These are phyloP conservation scores for Gisinianus flammeolus DNA, from an alignment of 2,888 invertebrate species.

Conservation along the genomic window DNA sequence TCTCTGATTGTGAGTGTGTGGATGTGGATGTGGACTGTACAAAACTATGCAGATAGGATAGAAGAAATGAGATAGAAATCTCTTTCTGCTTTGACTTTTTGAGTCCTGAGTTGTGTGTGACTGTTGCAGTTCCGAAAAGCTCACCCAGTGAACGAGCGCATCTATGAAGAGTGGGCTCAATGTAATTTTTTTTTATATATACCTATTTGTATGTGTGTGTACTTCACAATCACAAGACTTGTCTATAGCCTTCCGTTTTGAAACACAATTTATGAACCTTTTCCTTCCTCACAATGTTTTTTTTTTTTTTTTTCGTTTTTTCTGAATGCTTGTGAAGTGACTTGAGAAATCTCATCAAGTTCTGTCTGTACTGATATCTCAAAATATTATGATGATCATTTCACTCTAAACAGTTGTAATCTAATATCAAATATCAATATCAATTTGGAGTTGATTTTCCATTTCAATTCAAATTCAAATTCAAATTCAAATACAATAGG, in stretches of 20 bases:
- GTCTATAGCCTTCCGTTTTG: constrained; percentile 31
- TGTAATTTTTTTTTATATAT: neutral
- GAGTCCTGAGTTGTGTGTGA: neutral
- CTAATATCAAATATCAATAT: too few species aligned
- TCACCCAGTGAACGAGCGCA: constrained; percentile 4
- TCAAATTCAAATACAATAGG: too few species aligned
- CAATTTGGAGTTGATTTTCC: too few species aligned
- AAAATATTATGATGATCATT: too few species aligned
- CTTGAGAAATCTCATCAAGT: too few species aligned
- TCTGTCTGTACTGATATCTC: too few species aligned
- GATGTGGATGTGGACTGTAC: neutral
- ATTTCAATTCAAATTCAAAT: too few species aligned
- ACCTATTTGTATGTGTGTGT: neutral
- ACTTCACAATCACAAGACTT: constrained; percentile 2
- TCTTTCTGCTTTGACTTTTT: constrained; percentile 6
- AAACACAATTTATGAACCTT: constrained; percentile 41
- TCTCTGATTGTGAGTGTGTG: neutral
- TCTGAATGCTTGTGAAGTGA: too few species aligned
- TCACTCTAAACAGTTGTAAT: too few species aligned
- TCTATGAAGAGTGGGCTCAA: neutral
- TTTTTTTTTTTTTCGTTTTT: too few species aligned
- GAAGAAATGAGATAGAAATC: constrained; percentile 18
- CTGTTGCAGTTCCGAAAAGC: neutral
- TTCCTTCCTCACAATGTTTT: constrained; percentile 35
- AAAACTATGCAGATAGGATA: neutral